These are phyloP conservation scores for Cassiopea xamachana DNA, from an alignment of 30 jellyfish, hydroid and myxozoan genomes.

Conservation along the genomic window DNA sequence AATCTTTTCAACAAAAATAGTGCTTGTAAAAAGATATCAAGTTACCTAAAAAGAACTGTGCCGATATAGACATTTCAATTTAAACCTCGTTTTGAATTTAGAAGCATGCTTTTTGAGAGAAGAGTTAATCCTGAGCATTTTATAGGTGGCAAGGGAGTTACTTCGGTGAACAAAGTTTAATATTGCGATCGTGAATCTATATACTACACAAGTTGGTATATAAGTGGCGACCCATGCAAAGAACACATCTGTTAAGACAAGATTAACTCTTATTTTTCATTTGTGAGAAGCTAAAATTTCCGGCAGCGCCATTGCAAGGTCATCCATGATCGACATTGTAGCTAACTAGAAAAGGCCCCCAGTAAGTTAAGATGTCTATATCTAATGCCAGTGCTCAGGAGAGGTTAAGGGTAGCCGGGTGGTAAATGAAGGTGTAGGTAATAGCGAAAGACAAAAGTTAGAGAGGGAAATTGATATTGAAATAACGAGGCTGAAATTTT, in stretches of 20 bases:
- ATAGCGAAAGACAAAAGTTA: conserved; percentile 38
- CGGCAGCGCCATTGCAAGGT: conserved; percentile 20
- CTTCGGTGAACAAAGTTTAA: background rate
- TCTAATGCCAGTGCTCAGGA: conserved; percentile 53
- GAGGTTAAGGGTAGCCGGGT: conserved; percentile 53
- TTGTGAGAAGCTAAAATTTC: conserved; percentile 28
- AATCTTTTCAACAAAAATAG: no score
- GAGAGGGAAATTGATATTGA: conserved; percentile 63
- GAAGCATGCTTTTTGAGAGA: background rate
- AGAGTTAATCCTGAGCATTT: background rate
- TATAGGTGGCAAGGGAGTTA: background rate
- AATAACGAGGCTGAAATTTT: conserved; percentile 50
- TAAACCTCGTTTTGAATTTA: background rate
- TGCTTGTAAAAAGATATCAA: no score
- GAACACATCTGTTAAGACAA: conserved; percentile 37
- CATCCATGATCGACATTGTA: background rate
- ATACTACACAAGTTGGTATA: conserved; percentile 53
- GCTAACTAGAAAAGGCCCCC: conserved; percentile 47
- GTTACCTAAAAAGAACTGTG: background rate
- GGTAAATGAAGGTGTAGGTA: conserved; percentile 28
- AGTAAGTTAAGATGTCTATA: conserved; percentile 38
- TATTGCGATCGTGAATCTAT: conserved; percentile 6
- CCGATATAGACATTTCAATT: background rate
- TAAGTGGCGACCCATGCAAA: conserved; percentile 64
- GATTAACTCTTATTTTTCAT: conserved; percentile 25